Conservation (phyloP, 2,888 invertebrate species). For the Aphrophora alni region DNA sequence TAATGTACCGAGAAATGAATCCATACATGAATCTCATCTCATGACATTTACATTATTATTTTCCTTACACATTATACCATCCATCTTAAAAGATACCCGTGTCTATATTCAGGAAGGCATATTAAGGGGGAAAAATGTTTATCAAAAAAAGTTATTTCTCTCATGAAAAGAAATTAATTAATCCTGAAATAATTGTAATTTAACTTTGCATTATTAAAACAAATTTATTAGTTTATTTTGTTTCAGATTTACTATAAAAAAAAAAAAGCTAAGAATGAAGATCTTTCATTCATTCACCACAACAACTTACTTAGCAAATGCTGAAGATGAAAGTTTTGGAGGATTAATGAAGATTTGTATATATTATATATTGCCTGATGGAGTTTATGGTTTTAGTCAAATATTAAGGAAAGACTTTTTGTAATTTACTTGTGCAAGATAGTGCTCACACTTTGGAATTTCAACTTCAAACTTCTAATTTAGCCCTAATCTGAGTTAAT, state of each 20-base stretch:
- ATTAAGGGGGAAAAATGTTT: no score
- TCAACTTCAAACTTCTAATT: slow-evolving; percentile 28
- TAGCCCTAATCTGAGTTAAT: slow-evolving; percentile 15
- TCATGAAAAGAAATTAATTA: no score
- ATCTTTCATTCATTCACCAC: background rate
- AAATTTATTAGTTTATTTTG: background rate
- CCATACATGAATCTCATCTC: no score
- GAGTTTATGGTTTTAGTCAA: slow-evolving; percentile 39
- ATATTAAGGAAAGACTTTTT: slow-evolving; percentile 25
- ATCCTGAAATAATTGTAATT: no score
- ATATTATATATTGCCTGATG: slow-evolving; percentile 36
- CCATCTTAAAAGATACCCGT: no score
- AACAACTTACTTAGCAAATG: background rate
- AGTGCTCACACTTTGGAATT: background rate
- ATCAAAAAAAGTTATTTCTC: no score
- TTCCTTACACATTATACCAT: no score
- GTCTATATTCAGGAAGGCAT: no score
- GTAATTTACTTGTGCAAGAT: slow-evolving; percentile 30
- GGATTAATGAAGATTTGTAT: slow-evolving; percentile 28
- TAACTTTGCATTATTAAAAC: no score
- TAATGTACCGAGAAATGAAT: no score
- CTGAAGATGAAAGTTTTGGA: slow-evolving; percentile 16
- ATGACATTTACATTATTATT: no score
- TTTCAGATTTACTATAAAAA: background rate
- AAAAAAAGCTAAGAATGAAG: background rate